Evolutionary conservation across 2,888 invertebrate genomes (phyloP).

Genomic region (Pocota personata): DNA sequence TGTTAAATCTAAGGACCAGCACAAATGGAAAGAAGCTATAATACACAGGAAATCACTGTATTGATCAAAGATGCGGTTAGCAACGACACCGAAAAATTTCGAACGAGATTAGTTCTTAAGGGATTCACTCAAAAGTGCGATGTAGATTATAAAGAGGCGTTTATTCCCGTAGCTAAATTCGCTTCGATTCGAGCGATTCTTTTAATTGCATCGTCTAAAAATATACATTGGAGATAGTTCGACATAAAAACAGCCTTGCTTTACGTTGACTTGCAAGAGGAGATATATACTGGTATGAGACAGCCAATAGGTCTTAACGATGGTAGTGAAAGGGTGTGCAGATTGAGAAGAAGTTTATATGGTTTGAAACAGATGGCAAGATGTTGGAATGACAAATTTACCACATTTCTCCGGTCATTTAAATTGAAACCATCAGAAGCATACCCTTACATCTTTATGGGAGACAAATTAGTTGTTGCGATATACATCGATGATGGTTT

Average conservation of each 20-base stretch:
- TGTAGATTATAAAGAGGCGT: not conserved
- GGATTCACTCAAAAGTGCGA: not conserved
- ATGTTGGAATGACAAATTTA: constrained; percentile 75
- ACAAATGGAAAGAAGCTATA: constrained; percentile 2
- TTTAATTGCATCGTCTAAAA: no score
- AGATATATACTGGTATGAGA: no score
- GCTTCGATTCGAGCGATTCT: not conserved
- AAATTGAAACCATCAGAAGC: constrained; percentile 69
- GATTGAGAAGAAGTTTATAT: constrained; percentile 67
- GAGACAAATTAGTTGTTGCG: constrained; percentile 63
- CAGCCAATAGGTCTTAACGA: no score
- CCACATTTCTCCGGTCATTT: constrained; percentile 71
- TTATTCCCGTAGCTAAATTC: not conserved
- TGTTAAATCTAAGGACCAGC: not conserved
- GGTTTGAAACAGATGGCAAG: constrained; percentile 51
- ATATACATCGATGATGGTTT: constrained; percentile 77
- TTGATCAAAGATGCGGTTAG: not conserved
- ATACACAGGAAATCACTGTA: not conserved
- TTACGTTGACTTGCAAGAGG: no score
- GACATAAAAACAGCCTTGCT: no score
- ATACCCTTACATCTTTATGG: constrained; percentile 75
- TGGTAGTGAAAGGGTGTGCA: no score
- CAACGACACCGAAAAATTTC: not conserved
- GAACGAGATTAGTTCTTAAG: not conserved
- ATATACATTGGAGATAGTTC: no score